Base-by-base conservation (phyloP, 2,888 invertebrate genomes). In the Carpatolechia fugitivella region DNA sequence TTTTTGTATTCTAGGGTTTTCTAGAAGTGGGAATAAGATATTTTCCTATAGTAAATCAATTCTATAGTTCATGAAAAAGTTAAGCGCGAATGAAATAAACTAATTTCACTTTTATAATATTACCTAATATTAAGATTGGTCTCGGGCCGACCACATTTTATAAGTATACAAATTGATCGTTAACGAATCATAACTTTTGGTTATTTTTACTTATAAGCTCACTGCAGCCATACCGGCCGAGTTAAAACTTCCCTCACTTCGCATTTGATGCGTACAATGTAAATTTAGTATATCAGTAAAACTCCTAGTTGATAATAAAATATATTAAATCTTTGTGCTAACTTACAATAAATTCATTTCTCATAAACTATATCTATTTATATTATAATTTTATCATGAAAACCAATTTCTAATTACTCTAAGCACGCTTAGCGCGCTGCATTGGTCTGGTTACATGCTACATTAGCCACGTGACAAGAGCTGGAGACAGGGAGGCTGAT, bases 261-360 rank as follows among this genome's bases (percentile, higher is more conserved):
- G 84, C 90, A 90, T 90, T 80, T 77, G 38, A 90, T 90, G 86
- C 85, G 80, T 72, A 76, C 69, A 75, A 74, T 84, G 76, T 86
- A 85, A 83, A 84, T 84, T 86, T 85, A 79, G 79, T 86, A 82
- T 85, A 85, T 85, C 80, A 85, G 86, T 89, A 89, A 87, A 87
- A 84, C 73, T 82, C 85, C 85, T 88, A 88, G 82, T 77, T 83
- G 82, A 86, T 90, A 89, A 85, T 90, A 90, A 90, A 90, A 90
- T 90, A 90, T 89, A 90, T 90, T 89, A 90, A 88, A 87, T 89
- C 89, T 90, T 90, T 90, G 89, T 90, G 89, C 89, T 89, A 90
- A 85, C 88, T 89, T 90, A 89, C 85, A 82, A 88, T 89, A 90
- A 88, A 90, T 87, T 90, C 86, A 82, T 82, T 85, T 83, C 24